Evolutionary conservation across 2,113 vertebrate species (phyloP), one percentile per base, ranked within the genome.

Genomic region (Ptychochromis oligacanthus): DNA sequence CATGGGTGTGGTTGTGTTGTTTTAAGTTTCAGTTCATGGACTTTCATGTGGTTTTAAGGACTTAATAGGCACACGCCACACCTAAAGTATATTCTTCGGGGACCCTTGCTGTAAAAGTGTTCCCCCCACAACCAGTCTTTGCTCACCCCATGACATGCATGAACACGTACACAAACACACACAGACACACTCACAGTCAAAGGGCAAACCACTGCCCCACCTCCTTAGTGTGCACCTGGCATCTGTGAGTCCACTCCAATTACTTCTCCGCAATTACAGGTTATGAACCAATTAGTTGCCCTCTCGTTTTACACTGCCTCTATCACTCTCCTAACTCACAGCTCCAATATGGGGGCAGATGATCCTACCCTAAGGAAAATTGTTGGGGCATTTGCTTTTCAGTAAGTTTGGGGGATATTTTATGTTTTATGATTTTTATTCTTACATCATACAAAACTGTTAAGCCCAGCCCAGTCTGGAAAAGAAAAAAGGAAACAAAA

Each of bases 241-340:
- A 95, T 94, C 91, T 93, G 86, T 59, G 79, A 93, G 94, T 95
- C 91, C 92, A 95, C 90, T 95, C 93, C 89, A 95, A 95, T 96
- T 95, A 95, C 92, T 93, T 91, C 85, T 91, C 80, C 72, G 89
- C 93, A 95, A 95, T 95, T 94, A 94, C 89, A 93, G 93, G 93
- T 91, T 93, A 94, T 93, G 93, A 93, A 94, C 95, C 94, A 96
- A 96, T 96, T 96, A 95, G 93, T 89, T 88, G 76, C 76, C 91
- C 93, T 95, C 94, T 96, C 93, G 55, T 94, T 90, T 96, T 96
- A 95, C 96, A 93, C 86, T 75, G 89, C 80, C 85, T 64, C 79
- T 78, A 76, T 80, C 89, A 80, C 89, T 85, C 88, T 75, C 75
- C 70, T 76, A 74, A 57, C 62, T 56, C 81, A 67, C 74, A 77